These are phyloP conservation scores for Pristionchus maxplancki DNA, from an alignment of 2,888 invertebrate species.

Conservation along the genomic window DNA sequence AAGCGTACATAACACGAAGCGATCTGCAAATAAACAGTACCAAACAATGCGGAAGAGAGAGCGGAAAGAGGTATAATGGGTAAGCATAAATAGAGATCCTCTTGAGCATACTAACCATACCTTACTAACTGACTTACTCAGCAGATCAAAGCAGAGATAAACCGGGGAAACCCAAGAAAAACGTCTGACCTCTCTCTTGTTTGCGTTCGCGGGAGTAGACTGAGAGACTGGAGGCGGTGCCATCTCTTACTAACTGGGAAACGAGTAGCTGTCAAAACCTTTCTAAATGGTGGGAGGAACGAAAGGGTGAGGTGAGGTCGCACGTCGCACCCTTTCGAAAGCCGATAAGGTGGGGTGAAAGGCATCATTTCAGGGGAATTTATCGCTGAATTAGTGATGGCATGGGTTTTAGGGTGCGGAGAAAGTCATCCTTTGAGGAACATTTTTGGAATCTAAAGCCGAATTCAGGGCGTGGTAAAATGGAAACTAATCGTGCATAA, in stretches of 20 bases:
- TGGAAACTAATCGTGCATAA: neutral
- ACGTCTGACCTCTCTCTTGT: neutral
- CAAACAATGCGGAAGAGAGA: neutral
- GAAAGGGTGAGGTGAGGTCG: neutral
- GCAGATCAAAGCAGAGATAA: too few relatives aligned
- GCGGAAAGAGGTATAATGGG: neutral
- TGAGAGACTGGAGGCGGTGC: neutral
- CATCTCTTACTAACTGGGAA: neutral
- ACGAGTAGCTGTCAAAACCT: neutral
- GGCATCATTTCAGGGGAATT: neutral
- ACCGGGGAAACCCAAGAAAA: neutral
- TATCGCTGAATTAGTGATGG: neutral
- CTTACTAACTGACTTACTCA: neutral
- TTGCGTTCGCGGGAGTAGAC: neutral
- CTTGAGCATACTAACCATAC: neutral
- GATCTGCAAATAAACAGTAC: neutral
- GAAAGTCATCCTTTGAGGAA: too few relatives aligned
- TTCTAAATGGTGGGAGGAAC: neutral
- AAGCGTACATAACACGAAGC: neutral
- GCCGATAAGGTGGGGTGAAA: slow-evolving; percentile 9
- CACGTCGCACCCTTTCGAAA: neutral
- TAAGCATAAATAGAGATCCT: neutral
- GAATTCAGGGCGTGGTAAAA: too few relatives aligned
- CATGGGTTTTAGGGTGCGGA: neutral
- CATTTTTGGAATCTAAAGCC: too few relatives aligned